Evolutionary conservation across 2,797 vertebrate species (phyloP).

Genomic region (Decapterus maruadsi): DNA sequence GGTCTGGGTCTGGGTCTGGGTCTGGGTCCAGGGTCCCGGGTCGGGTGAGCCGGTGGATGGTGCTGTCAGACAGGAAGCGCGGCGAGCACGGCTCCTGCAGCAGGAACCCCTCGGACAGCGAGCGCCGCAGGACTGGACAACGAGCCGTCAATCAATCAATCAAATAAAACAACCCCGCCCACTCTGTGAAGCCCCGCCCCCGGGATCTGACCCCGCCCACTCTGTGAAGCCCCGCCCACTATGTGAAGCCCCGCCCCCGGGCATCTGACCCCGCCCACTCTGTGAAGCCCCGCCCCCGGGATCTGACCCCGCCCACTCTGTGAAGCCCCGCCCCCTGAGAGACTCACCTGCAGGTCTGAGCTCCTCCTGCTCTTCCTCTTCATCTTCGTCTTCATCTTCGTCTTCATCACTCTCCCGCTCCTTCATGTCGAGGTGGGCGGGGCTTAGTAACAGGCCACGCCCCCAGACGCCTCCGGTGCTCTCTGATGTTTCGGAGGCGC

Average conservation of each 20-base stretch:
- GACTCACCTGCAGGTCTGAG: slow-evolving; percentile 82
- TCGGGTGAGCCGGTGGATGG: slow-evolving; percentile 85
- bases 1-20: neutral
- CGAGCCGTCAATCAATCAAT: too few relatives aligned
- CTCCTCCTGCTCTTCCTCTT: slow-evolving; percentile 83
- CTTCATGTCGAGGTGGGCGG: slow-evolving; percentile 28
- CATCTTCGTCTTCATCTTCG: slow-evolving; percentile 82
- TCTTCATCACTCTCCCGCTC: slow-evolving; percentile 74
- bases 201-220: too few relatives aligned
- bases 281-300: too few relatives aligned
- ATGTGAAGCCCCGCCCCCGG: too few relatives aligned
- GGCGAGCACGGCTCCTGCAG: slow-evolving; percentile 87
- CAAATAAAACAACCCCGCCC: too few relatives aligned
- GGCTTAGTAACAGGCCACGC: slow-evolving; percentile 59
- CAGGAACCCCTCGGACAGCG: slow-evolving; percentile 93
- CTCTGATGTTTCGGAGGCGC: slow-evolving; percentile 76
- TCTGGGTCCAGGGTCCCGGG: neutral
- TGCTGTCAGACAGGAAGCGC: slow-evolving; percentile 93
- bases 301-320: too few relatives aligned
- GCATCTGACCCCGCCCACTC: too few relatives aligned
- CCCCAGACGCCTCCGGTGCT: slow-evolving; percentile 16
- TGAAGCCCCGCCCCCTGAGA: neutral
- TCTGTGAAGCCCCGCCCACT: too few relatives aligned
- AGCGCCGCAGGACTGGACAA: slow-evolving; percentile 77
- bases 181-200: too few relatives aligned